Percentiles rank a stretch among this genome's conserved stretches.
These are phyloP conservation scores for Tinamus major DNA, from an alignment of 2,797 vertebrate species.

Conservation along the genomic window DNA sequence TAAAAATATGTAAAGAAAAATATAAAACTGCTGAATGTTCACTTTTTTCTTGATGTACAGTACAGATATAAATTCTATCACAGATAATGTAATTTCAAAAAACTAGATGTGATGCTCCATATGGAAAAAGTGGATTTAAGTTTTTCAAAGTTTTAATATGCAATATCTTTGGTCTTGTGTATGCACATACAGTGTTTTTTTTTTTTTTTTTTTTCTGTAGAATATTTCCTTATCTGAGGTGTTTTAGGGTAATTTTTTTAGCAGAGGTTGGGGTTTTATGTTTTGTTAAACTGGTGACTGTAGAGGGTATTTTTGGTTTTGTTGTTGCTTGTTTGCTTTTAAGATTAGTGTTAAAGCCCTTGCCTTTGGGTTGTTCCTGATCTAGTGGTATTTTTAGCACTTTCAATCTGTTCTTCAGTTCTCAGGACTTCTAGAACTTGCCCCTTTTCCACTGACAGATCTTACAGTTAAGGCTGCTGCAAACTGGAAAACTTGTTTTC, in stretches of 20 bases:
- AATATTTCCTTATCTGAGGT: not conserved
- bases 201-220: accelerated
- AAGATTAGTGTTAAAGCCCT: not conserved
- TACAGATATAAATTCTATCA: conserved; percentile 27
- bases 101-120: not conserved
- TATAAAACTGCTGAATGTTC: conserved; percentile 63
- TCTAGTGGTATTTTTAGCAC: not conserved
- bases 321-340: not conserved
- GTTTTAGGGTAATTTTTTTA: not conserved
- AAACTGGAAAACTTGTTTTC: not conserved
- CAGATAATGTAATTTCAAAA: conserved; percentile 11
- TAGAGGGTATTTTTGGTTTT: not conserved
- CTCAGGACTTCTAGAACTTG: not conserved
- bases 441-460: not conserved
- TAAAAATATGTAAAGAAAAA: conserved; percentile 72
- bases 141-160: accelerated
- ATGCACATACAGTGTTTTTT: accelerated
- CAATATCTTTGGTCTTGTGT: not conserved
- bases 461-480: not conserved
- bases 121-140: not conserved
- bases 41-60: conserved; percentile 36
- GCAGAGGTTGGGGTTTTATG: not conserved
- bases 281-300: not conserved
- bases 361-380: not conserved
- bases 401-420: not conserved